A percentile compares a stretch with the other conserved stretches of the same genome.
Evolutionary conservation across 2,888 invertebrate species (phyloP).

Genomic region (Caenorhabditis doughertyi): DNA sequence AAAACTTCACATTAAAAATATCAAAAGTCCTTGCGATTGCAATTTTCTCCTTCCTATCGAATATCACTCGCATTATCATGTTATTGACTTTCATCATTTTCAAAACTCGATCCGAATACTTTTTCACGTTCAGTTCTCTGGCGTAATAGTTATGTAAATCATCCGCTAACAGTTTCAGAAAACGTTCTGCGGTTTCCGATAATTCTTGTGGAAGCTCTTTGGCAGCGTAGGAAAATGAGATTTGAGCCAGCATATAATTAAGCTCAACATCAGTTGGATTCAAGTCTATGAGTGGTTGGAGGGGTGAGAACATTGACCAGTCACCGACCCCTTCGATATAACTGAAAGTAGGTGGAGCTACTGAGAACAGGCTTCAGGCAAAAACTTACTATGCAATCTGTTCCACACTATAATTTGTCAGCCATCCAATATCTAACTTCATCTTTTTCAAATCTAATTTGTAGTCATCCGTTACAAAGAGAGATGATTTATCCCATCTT

Average conservation of each 20-base stretch:
- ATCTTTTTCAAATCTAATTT: constrained; percentile 6
- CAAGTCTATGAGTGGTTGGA: constrained; percentile 35
- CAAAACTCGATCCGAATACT: constrained; percentile 65
- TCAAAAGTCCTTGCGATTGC: constrained; percentile 66
- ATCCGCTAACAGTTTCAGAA: constrained; percentile 39
- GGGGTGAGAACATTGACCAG: neutral
- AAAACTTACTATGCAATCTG: constrained; percentile 28
- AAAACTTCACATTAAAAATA: constrained; percentile 60
- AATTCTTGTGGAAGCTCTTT: constrained; percentile 16
- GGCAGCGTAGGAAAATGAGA: constrained; percentile 51
- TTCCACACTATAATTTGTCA: constrained; percentile 14
- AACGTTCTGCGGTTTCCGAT: constrained; percentile 16
- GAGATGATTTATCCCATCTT: constrained; percentile 2
- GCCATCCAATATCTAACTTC: constrained; percentile 35
- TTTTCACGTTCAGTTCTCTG: constrained; percentile 34
- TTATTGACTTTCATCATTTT: constrained; percentile 66
- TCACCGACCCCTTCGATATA: constrained; percentile 24
- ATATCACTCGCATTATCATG: constrained; percentile 15
- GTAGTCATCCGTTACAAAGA: neutral
- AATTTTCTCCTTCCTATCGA: constrained; percentile 47
- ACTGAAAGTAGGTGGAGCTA: too few species aligned
- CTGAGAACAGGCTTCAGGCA: too few species aligned
- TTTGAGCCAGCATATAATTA: constrained; percentile 56
- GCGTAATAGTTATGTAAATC: constrained; percentile 61
- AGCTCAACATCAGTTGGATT: constrained; percentile 48